A percentile compares a stretch with the other conserved stretches of the same genome.
Evolutionary conservation across 2,888 invertebrate genomes (phyloP).

Genomic region (Lasius platythorax): DNA sequence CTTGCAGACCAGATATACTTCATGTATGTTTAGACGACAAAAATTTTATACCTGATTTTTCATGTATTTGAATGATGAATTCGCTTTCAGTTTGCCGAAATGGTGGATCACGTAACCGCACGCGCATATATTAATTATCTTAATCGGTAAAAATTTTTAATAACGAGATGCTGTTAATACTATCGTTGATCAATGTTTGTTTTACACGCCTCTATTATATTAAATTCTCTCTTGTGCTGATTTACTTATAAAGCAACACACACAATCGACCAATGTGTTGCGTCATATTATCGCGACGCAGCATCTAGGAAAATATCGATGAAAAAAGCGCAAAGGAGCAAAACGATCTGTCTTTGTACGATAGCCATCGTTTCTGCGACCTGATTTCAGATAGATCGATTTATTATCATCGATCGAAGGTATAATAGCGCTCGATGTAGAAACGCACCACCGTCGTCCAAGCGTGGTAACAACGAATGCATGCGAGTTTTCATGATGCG

Average conservation of each 20-base stretch:
- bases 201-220: background rate
- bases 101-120: slow-evolving; percentile 8
- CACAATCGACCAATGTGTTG: slow-evolving; percentile 18
- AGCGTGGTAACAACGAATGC: slow-evolving; percentile 41
- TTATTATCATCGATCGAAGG: slow-evolving; percentile 56
- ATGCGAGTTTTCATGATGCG: slow-evolving; percentile 25
- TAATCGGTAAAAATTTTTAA: background rate
- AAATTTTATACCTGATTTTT: slow-evolving; percentile 68
- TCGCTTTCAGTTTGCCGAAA: slow-evolving; percentile 52
- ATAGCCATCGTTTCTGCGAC: slow-evolving; percentile 50
- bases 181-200: background rate
- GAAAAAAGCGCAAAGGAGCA: slow-evolving; percentile 41
- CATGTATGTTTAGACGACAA: slow-evolving; percentile 47
- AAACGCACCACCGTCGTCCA: slow-evolving; percentile 44
- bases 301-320: slow-evolving; percentile 41
- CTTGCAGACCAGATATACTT: slow-evolving; percentile 63
- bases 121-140: background rate
- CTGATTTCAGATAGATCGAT: slow-evolving; percentile 56
- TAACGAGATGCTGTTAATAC: background rate
- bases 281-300: slow-evolving; percentile 50
- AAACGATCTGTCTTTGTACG: slow-evolving; percentile 52
- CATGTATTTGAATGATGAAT: slow-evolving; percentile 63
- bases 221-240: background rate
- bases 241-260: slow-evolving; percentile 31
- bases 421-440: slow-evolving; percentile 46